Evolutionary conservation across 2,888 invertebrate species (phyloP).

Genomic region (Trichogramma dendrolimi): DNA sequence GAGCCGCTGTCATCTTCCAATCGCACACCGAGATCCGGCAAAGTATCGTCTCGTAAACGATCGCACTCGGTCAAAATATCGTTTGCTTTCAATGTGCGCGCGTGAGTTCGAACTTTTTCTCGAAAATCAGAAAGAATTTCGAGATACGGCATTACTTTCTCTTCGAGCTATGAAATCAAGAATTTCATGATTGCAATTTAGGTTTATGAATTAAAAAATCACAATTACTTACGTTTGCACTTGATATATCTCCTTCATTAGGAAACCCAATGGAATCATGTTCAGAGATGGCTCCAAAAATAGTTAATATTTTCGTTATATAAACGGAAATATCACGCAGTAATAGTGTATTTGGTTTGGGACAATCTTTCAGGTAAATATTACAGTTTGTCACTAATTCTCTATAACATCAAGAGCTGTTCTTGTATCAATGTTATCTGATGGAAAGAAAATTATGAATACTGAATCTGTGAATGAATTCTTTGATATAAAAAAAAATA

Average conservation of each 20-base stretch:
- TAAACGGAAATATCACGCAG: conserved; percentile 77
- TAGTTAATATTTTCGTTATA: conserved; percentile 73
- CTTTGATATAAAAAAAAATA: not conserved
- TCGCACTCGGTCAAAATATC: conserved; percentile 84
- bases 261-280: conserved; percentile 73
- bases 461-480: not conserved
- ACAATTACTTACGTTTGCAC: conserved; percentile 52
- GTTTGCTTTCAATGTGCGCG: conserved; percentile 61
- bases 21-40: conserved; percentile 89
- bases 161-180: conserved; percentile 60
- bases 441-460: conserved; percentile 20
- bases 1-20: conserved; percentile 77
- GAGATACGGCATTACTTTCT: conserved; percentile 82
- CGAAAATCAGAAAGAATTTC: conserved; percentile 82
- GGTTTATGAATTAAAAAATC: conserved; percentile 25
- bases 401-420: conserved; percentile 72
- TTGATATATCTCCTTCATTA: conserved; percentile 51
- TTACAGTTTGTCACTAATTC: conserved; percentile 84
- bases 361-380: conserved; percentile 71
- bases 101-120: conserved; percentile 68
- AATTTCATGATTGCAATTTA: not conserved
- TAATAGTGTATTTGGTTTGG: conserved; percentile 63
- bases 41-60: conserved; percentile 73
- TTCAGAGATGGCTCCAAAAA: conserved; percentile 73
- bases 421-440: conserved; percentile 92